phyloP scores from a whole-genome alignment of 2,888 invertebrate species.

The Drosophila helvetica region DNA sequence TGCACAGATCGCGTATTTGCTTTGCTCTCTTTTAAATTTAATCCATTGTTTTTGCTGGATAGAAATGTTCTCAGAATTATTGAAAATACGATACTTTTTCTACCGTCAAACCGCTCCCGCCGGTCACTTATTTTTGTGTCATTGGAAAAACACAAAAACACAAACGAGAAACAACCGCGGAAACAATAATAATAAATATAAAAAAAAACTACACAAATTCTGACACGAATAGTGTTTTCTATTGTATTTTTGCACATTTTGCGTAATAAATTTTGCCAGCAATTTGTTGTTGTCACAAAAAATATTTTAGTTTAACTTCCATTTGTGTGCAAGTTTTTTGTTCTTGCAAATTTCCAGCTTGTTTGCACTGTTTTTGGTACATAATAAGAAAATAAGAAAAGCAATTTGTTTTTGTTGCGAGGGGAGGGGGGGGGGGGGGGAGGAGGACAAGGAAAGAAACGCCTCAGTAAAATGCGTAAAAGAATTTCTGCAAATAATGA shows the following conservation, averaged over 20 bases:
- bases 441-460: neutral
- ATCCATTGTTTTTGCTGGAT: no score
- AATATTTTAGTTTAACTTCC: slow-evolving; percentile 9
- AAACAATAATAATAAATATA: slow-evolving; percentile 15
- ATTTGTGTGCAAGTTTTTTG: slow-evolving; percentile 12
- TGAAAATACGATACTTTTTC: no score
- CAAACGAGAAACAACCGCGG: slow-evolving; percentile 5
- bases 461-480: neutral
- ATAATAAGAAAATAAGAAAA: neutral
- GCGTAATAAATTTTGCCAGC: slow-evolving; percentile 5
- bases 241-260: slow-evolving; percentile 8
- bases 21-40: no score
- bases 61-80: no score
- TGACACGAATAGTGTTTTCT: slow-evolving; percentile 38
- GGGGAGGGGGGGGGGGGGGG: no score
- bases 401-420: neutral
- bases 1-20: neutral
- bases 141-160: slow-evolving; percentile 29
- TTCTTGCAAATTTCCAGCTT: slow-evolving; percentile 19
- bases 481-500: neutral
- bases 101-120: no score
- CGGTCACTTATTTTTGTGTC: slow-evolving; percentile 27
- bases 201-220: slow-evolving; percentile 27
- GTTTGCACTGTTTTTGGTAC: neutral
- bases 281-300: slow-evolving; percentile 9